Base-by-base conservation (phyloP, 2,888 invertebrate genomes). In the Lamproptera curius region DNA sequence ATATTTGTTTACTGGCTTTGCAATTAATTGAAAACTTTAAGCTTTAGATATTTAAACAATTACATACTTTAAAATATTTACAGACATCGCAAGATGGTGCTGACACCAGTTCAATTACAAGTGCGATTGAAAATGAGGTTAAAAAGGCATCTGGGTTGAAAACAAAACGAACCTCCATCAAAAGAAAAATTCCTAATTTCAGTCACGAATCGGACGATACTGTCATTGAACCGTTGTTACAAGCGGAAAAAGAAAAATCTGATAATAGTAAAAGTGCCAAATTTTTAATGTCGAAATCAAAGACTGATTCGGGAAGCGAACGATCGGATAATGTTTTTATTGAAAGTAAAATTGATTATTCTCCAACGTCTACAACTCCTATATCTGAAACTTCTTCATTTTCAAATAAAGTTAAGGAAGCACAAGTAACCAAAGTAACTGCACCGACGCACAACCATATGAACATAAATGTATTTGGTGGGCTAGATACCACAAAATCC, bases 121-220 rank as follows among this genome's bases (percentile, higher is more conserved):
- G 83, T 73, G 82, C 78, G 57, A 56, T 75, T 53, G 89, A 89
- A 59, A 80, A 73, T 42, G 79, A 89, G 58, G 54, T 72, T 1
- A 87, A 75, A 59, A 82, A 76, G 58, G 67, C 83, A 11, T 78
- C 84, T 5, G 81, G 82, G 53, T 76, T 88, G 14, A 90, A 90
- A 70, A 70, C 69, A 1, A 88, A 86, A 59, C 77, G 74, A 58
- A 82, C 55, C 57, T 84, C 82, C 35, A 70, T 80, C 15, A 88
- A 84, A 62, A 73, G 72, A 51, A 86, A 78, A 58, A 74, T 76
- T 51, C 77, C 77, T 50, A 77, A 64, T 52, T 72, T 78, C 4
- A 78, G 76, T 44, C 68, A 73, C 23, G 87, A 86, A 54, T 71
- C 75, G 6, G 86, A 87, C 38, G 86, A 88, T 45, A 70, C 77